Percentiles rank a stretch among this genome's conserved stretches.
These are phyloP conservation scores for Perca schrenkii DNA, from an alignment of 2,113 vertebrate species.

Conservation along the genomic window DNA sequence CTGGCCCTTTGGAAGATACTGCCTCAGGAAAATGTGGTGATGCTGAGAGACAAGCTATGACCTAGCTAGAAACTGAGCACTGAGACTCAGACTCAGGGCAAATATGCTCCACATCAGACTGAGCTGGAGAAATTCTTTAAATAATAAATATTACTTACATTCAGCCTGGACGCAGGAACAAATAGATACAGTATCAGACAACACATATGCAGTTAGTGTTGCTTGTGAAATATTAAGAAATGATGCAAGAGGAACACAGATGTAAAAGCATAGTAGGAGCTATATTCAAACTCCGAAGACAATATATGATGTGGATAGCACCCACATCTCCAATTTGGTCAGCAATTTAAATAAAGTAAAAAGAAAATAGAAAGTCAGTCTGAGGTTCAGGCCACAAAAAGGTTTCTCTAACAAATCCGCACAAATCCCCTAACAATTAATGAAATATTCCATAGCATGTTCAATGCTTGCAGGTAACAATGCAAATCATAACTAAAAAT, in stretches of 20 bases:
- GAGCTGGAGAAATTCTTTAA: constrained; percentile 22
- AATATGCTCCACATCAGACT: constrained; percentile 2
- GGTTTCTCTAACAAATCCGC: neutral
- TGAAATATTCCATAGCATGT: neutral
- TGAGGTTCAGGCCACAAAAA: constrained; percentile 2
- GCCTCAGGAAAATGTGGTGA: neutral
- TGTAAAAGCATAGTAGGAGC: neutral
- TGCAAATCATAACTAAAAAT: constrained; percentile 6
- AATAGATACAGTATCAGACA: constrained; percentile 16
- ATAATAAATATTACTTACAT: constrained; percentile 23
- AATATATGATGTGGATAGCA: neutral
- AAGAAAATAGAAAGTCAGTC: neutral
- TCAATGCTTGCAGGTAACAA: neutral
- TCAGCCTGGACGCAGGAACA: constrained; percentile 5
- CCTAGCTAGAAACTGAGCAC: constrained; percentile 16
- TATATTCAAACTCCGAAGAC: neutral
- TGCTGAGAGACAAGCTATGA: constrained; percentile 12
- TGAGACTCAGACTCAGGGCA: constrained; percentile 7
- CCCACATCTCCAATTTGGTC: neutral
- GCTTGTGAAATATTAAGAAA: constrained; percentile 23
- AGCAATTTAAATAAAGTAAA: neutral
- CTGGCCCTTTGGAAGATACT: neutral
- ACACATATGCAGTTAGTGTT: neutral
- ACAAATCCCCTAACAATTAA: neutral
- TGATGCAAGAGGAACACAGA: neutral